These are phyloP conservation scores for Hemiscyllium ocellatum DNA, from an alignment of 2,113 vertebrate genomes.

Conservation along the genomic window DNA sequence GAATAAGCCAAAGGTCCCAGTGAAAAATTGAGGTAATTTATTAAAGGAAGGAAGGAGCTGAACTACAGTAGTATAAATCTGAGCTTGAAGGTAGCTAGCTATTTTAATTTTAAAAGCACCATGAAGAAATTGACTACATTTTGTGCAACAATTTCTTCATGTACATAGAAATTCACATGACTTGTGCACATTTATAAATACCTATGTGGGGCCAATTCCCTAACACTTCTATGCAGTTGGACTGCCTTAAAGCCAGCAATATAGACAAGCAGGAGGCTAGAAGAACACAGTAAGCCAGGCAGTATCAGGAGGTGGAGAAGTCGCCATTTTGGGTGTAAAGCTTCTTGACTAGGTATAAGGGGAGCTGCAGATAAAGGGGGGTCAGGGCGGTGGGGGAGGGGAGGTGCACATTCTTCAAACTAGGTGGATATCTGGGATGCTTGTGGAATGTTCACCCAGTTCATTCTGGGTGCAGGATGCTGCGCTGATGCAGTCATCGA, in stretches of 20 bases:
- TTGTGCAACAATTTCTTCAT: neutral
- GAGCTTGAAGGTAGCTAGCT: neutral
- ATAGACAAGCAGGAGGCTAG: too few species aligned
- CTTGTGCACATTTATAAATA: neutral
- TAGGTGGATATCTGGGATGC: too few species aligned
- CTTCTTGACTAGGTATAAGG: too few species aligned
- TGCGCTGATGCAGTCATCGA: too few species aligned
- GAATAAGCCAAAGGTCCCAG: neutral
- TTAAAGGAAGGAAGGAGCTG: neutral
- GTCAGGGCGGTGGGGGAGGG: too few species aligned
- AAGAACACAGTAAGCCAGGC: too few species aligned
- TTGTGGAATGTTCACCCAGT: too few species aligned
- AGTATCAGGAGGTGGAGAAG: too few species aligned
- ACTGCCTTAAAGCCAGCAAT: neutral
- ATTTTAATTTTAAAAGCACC: neutral
- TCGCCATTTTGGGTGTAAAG: too few species aligned
- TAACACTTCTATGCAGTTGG: neutral
- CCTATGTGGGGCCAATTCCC: neutral
- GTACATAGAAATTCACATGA: neutral
- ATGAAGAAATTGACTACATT: neutral
- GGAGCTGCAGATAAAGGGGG: too few species aligned
- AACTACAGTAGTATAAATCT: neutral
- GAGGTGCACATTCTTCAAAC: too few species aligned
- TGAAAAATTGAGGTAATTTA: neutral
- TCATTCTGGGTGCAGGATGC: too few species aligned